phyloP scores from a whole-genome alignment of 2,113 vertebrate species.

The Butastur rufipennis region DNA sequence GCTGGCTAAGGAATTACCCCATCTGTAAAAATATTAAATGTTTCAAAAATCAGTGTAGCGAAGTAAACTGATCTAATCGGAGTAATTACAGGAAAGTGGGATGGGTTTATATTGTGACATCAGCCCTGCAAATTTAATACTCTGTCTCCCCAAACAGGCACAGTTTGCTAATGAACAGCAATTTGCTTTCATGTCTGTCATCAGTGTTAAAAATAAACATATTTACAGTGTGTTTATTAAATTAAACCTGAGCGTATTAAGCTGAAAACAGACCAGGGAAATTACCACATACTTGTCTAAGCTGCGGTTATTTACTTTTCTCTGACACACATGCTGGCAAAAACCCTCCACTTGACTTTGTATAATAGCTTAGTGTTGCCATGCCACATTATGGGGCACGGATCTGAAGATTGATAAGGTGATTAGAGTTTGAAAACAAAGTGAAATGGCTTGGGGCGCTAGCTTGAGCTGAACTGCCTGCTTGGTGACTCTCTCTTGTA shows the following conservation, averaged over 20 bases:
- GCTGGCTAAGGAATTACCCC: slow-evolving; percentile 67
- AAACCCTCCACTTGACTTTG: neutral
- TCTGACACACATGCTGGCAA: neutral
- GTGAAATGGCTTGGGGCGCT: neutral
- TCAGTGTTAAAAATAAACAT: slow-evolving; percentile 9
- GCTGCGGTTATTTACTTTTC: slow-evolving; percentile 43
- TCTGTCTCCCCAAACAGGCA: neutral
- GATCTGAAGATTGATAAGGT: neutral
- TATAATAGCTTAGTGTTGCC: neutral
- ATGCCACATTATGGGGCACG: neutral
- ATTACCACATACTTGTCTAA: slow-evolving; percentile 39
- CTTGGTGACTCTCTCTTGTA: neutral
- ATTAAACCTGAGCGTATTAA: neutral
- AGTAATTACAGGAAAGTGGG: slow-evolving; percentile 63
- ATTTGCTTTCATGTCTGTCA: slow-evolving; percentile 20
- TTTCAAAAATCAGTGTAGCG: slow-evolving; percentile 27
- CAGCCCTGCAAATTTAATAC: slow-evolving; percentile 5
- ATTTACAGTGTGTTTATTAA: slow-evolving; percentile 26
- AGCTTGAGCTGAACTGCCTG: neutral
- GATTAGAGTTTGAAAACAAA: neutral
- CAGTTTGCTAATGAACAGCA: neutral
- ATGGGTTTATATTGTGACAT: slow-evolving; percentile 62
- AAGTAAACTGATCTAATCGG: slow-evolving; percentile 46
- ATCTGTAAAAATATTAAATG: slow-evolving; percentile 71
- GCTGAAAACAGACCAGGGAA: slow-evolving; percentile 47